Conservation (phyloP, 2,888 invertebrate species). For the Lepetodrilus schrolli region DNA sequence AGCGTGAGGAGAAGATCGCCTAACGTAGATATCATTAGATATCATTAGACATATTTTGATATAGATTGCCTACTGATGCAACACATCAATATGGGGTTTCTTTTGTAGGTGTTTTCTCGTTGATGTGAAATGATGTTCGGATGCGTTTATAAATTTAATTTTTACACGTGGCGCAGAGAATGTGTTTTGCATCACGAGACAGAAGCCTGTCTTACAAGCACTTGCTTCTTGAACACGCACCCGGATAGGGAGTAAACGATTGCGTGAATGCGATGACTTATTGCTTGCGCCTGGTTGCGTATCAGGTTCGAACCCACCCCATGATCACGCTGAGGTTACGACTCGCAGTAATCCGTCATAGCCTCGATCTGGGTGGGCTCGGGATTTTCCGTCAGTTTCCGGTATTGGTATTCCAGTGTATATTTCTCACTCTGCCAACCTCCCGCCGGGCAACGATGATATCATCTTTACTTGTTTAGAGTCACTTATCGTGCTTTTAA, state of each 20-base stretch:
- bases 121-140: background rate
- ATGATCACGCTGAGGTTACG: background rate
- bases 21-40: background rate
- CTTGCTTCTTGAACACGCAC: too few species aligned
- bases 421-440: background rate
- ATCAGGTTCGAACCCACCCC: conserved; percentile 23
- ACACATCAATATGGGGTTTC: background rate
- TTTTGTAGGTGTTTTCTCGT: background rate
- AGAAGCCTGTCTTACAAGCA: too few species aligned
- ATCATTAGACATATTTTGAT: too few species aligned
- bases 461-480: conserved; percentile 28
- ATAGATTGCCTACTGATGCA: conserved; percentile 6
- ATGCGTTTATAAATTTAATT: too few species aligned
- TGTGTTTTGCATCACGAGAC: too few species aligned
- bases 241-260: conserved; percentile 15
- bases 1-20: background rate
- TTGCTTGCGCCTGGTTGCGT: background rate
- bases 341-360: conserved; percentile 1
- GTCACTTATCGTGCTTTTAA: conserved; percentile 1
- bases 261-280: conserved; percentile 24
- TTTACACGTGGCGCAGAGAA: too few species aligned
- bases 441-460: background rate
- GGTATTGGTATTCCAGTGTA: conserved; percentile 13
- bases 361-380: conserved; percentile 28
- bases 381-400: conserved; percentile 26